These are phyloP conservation scores for Gnathonemus longibarbis DNA, from an alignment of 2,113 vertebrate genomes.

Conservation along the genomic window DNA sequence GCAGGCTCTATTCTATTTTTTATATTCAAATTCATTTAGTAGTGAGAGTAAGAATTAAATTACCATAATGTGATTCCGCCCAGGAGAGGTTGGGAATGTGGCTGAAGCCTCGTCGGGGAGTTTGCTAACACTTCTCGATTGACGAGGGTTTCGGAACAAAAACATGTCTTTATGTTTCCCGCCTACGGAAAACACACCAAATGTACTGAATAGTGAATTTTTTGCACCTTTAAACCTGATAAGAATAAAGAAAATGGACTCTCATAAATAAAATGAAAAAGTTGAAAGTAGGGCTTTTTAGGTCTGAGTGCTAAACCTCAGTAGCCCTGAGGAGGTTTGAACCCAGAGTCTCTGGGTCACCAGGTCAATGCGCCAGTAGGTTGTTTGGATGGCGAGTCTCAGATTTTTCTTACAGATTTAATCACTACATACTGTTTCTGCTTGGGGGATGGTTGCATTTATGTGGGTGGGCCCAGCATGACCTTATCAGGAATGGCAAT, in stretches of 20 bases:
- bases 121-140: not conserved
- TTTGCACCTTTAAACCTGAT: not conserved
- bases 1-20: conserved; percentile 33
- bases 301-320: not conserved
- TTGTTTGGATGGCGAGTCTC: not conserved
- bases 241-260: not conserved
- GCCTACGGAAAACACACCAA: not conserved
- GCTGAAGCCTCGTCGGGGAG: not conserved
- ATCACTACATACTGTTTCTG: not conserved
- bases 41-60: not conserved
- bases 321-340: not conserved
- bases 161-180: not conserved
- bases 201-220: not conserved
- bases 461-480: not conserved
- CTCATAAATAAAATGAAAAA: not conserved
- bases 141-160: not conserved
- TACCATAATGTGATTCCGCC: not conserved
- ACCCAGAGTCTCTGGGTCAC: not conserved
- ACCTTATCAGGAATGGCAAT: not conserved
- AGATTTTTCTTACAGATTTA: not conserved
- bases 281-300: not conserved
- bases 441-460: not conserved
- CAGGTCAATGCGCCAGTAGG: not conserved
- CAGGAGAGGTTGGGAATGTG: not conserved
- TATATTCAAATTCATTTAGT: conserved; percentile 17